phyloP scores from a whole-genome alignment of 2,113 vertebrate genomes.

The Pseudopipra pipra region DNA sequence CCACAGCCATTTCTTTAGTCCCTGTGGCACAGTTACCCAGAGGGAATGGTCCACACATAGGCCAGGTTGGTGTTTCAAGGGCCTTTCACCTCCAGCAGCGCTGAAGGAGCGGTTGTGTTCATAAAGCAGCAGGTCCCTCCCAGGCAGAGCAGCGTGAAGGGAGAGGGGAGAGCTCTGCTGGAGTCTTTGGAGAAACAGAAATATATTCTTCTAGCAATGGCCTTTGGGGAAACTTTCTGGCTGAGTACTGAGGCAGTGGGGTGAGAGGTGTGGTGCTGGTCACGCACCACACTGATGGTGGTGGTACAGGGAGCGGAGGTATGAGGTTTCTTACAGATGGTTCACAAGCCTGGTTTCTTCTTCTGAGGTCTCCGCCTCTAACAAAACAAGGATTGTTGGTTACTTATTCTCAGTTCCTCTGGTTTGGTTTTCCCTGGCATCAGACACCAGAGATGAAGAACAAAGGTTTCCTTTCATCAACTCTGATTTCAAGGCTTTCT shows the following conservation, averaged over 20 bases:
- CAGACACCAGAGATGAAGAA: background rate
- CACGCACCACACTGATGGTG: background rate
- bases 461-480: background rate
- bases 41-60: background rate
- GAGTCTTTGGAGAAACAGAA: background rate
- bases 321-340: background rate
- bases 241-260: background rate
- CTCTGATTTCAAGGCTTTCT: conserved; percentile 12
- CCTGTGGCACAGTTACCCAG: background rate
- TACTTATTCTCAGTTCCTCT: background rate
- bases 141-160: background rate
- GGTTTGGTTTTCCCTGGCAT: background rate
- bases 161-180: background rate
- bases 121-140: background rate
- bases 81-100: background rate
- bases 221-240: background rate
- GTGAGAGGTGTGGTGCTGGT: background rate
- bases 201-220: background rate
- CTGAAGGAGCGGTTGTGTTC: background rate
- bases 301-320: background rate
- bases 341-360: background rate
- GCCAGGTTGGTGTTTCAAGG: background rate
- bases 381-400: background rate
- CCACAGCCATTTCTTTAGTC: background rate
- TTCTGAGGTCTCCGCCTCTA: background rate